phyloP scores from a whole-genome alignment of 2,888 invertebrate genomes.

The Nomada fabriciana region DNA sequence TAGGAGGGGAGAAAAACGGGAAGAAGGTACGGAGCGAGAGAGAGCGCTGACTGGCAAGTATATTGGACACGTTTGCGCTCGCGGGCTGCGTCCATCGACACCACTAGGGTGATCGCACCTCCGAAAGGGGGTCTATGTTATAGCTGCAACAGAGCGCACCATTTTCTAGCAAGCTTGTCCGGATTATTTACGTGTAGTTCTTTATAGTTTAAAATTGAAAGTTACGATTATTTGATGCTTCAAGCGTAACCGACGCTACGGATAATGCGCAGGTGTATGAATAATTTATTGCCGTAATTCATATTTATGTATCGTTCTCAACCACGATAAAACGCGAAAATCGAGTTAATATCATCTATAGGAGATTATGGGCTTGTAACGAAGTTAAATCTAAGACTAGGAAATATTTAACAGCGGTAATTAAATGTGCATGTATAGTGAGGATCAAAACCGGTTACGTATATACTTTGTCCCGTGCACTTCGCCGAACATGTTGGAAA shows the following conservation, averaged over 20 bases:
- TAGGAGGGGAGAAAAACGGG: constrained; percentile 35
- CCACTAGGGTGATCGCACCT: constrained; percentile 68
- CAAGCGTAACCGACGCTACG: too few species aligned
- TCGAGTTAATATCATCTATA: background rate
- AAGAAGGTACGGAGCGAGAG: constrained; percentile 22
- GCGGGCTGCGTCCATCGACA: constrained; percentile 70
- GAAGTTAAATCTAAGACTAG: constrained; percentile 10
- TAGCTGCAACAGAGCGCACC: constrained; percentile 36
- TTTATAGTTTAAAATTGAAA: background rate
- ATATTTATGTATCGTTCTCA: constrained; percentile 3
- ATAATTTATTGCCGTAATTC: constrained; percentile 10
- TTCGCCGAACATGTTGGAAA: constrained; percentile 48
- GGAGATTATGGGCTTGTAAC: constrained; percentile 14
- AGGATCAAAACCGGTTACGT: constrained; percentile 49
- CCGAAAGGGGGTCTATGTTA: constrained; percentile 57
- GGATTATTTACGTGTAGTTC: constrained; percentile 1
- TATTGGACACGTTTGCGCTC: constrained; percentile 66
- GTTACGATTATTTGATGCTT: background rate
- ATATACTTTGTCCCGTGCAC: constrained; percentile 22
- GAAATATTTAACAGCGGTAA: constrained; percentile 29
- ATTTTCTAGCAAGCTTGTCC: constrained; percentile 46
- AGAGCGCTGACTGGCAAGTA: constrained; percentile 67
- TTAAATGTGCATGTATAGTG: constrained; percentile 32
- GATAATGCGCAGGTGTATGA: background rate
- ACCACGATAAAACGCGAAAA: background rate